Evolutionary conservation across 1,140 invertebrate genomes (phyloP), one percentile per base, ranked within the genome.

Genomic region (Cataglyphis hispanica): DNA sequence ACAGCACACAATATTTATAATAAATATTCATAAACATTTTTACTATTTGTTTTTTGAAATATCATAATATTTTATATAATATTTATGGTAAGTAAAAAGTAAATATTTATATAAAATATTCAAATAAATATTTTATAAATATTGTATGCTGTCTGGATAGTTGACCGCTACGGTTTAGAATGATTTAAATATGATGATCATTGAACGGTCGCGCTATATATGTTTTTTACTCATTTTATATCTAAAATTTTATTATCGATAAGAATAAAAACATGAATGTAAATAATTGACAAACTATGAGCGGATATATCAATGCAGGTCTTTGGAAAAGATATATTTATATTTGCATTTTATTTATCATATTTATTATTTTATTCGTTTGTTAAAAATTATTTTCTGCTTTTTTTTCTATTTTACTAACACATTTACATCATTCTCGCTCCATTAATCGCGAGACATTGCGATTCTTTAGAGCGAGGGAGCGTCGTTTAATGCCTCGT

Each of bases 401-500:
- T 66, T 2, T 31, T 6, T 64, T n/a, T 43, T 46, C 8, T 6
- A 10, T 25, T 22, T 13, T 69, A 25, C 8, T 16, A 69, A 46
- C 10, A 50, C 13, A 8, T 37, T 37, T 2, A 53, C 11, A 1
- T 13, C 7, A 16, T 74, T 25, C 34, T 74, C 53, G 70, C 70
- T 74, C n/a, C 31, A 58, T 74, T 74, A 74, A 75, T 58, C 53
- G n/a, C n/a, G 25, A n/a, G 5, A 58, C 10, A 11, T 13, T 13
- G 16, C 53, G 19, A 16, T 56, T 72, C 46, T 72, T 31, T 27
- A 10, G n/a, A 16, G 6, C 19, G 25, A 75, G 19, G 31, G 43
- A 70, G 31, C 31, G 31, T 75, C 31, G 22, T n/a, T 37, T 58
- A 25, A 58, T n/a, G 70, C 70, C 40, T 19, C n/a, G 13, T 58